Base-by-base conservation (phyloP, 2,797 vertebrate species). In the Toxotes lorentzi region DNA sequence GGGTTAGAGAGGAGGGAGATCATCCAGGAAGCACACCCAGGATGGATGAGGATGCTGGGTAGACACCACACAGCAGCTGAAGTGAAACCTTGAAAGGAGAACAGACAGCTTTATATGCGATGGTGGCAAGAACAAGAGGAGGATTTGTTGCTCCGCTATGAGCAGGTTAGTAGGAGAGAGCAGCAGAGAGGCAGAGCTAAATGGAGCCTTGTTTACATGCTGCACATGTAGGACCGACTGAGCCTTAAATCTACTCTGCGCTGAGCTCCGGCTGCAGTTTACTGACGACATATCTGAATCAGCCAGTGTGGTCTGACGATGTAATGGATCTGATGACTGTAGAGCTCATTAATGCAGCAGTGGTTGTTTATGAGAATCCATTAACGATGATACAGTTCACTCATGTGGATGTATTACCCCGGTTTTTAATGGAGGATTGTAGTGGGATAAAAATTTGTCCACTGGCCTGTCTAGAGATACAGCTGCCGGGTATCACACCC, bases 151-250 rank as follows among this genome's bases (percentile, higher is more conserved):
- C 64, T 43, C 48, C 5, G 35, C 41, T n/a, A 75, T 87, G 78
- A 90, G 80, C 88, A 91, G 90, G 90, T 91, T 74, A 76, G 86
- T 85, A 10, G 34, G 64, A 64, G 53, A 35, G 61, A 51, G 66
- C 27, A 71, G 57, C 4, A 32, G 35, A 23, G 23, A 19, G 41
- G 27, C 24, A 51, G 51, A 70, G 72, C 67, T 53, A 5, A 30
- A 32, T 0, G 48, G 4, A 78, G 68, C 58, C 38, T 75, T 75
- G 71, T 79, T 84, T 79, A 66, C 61, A 80, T 74, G 69, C 80
- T 70, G 74, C 58, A 77, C 77, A 76, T 77, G 75, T 51, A 23
- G 51, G 16, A 50, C 41, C 21, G 40, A 24, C 16, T 48, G 69
- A 72, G 30, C 53, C 48, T 32, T 9, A 70, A 30, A 66, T 77